Evolutionary conservation across 1,140 invertebrate species (phyloP).

Genomic region (Caenorhabditis briggsae): DNA sequence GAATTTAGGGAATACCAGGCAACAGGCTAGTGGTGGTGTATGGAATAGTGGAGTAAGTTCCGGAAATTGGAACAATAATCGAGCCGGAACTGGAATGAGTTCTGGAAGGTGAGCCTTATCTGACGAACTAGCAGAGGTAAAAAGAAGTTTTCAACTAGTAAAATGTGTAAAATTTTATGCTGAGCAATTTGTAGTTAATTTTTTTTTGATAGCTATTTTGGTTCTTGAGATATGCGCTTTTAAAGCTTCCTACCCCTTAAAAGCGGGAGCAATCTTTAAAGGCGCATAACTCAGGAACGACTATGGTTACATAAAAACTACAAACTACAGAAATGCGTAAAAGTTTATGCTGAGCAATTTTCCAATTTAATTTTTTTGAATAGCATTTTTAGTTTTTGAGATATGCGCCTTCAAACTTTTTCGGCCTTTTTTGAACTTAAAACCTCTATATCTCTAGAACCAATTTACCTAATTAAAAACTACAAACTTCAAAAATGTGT

Average conservation of each 20-base stretch:
- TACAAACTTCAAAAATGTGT: not conserved
- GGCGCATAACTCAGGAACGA: too few relatives aligned
- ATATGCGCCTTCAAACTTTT: too few relatives aligned
- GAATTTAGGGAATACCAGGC: not conserved
- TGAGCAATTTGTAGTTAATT: not conserved
- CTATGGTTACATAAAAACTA: too few relatives aligned
- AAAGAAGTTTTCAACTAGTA: not conserved
- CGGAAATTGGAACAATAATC: not conserved
- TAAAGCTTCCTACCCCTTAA: too few relatives aligned
- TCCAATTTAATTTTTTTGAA: too few relatives aligned
- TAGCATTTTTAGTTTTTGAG: too few relatives aligned
- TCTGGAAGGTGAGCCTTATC: conserved; percentile 13
- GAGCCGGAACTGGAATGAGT: not conserved
- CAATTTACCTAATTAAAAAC: too few relatives aligned
- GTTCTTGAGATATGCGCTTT: not conserved
- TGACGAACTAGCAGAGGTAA: not conserved
- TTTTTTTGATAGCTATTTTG: not conserved
- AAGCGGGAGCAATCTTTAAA: too few relatives aligned
- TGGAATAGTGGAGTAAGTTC: not conserved
- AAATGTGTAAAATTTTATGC: not conserved
- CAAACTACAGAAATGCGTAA: not conserved
- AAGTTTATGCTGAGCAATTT: not conserved
- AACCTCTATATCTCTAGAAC: too few relatives aligned
- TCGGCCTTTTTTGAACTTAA: too few relatives aligned
- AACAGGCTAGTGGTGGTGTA: not conserved